Evolutionary conservation across 2,888 invertebrate species (phyloP).

Genomic region (Argyresthia goedartella): DNA sequence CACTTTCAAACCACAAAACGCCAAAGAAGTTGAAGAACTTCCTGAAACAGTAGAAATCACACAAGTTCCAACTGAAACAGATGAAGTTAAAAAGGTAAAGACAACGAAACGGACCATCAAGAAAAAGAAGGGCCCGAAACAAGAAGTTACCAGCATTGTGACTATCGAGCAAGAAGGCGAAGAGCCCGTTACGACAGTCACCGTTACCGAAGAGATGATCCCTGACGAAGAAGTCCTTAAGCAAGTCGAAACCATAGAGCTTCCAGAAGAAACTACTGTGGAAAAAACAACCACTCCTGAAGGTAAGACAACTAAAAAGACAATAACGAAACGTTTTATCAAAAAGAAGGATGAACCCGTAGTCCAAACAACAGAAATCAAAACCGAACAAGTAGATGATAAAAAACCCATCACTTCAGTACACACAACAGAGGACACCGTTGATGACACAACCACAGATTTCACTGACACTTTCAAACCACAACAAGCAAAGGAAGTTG

Average conservation of each 20-base stretch:
- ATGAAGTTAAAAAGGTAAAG: conserved; percentile 11
- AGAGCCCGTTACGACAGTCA: conserved; percentile 25
- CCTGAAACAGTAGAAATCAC: conserved; percentile 12
- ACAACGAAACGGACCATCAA: conserved; percentile 17
- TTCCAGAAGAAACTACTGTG: neutral
- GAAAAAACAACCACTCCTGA: conserved; percentile 3
- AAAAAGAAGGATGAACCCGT: neutral
- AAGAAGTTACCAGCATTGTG: conserved; percentile 56
- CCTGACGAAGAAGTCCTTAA: conserved; percentile 25
- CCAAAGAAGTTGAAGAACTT: neutral
- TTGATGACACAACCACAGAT: conserved; percentile 14
- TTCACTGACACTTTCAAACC: conserved; percentile 7
- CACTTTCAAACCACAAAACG: neutral
- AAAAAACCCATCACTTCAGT: neutral
- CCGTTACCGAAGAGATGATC: conserved; percentile 9
- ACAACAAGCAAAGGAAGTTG: neutral
- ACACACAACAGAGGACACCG: conserved; percentile 13
- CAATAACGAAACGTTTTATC: neutral
- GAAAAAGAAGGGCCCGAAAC: conserved; percentile 63
- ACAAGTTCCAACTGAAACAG: conserved; percentile 25
- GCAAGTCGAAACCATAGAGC: conserved; percentile 20
- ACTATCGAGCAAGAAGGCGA: conserved; percentile 65
- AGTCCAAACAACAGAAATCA: neutral
- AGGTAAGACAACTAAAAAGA: neutral
- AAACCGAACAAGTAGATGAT: neutral